Evolutionary conservation across 1,140 invertebrate genomes (phyloP).

Genomic region (Eufriesea mexicana): DNA sequence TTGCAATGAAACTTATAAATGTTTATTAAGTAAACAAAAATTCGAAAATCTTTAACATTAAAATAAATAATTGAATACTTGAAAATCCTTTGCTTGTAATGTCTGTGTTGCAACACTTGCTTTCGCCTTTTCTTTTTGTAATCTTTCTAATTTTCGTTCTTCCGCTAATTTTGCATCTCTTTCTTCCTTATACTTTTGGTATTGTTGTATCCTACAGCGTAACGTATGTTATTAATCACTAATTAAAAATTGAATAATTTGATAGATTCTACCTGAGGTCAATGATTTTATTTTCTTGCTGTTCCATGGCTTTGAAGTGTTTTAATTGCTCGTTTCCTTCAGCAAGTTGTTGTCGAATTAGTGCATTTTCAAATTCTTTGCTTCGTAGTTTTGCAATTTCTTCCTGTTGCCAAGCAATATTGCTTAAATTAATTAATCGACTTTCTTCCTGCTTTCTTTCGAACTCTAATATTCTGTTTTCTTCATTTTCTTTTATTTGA

Average conservation of each 20-base stretch:
- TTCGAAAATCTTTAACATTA: neutral
- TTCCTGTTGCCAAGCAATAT: constrained; percentile 82
- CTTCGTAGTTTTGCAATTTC: constrained; percentile 80
- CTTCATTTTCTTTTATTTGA: constrained; percentile 85
- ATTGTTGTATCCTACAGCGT: constrained; percentile 82
- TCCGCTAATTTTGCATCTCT: constrained; percentile 81
- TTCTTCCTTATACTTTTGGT: constrained; percentile 84
- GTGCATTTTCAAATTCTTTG: constrained; percentile 77
- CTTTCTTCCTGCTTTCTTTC: constrained; percentile 87
- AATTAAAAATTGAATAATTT: neutral
- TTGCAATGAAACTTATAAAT: neutral
- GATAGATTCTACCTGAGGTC: constrained; percentile 81
- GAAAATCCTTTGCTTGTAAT: constrained; percentile 76
- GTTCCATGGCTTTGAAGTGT: constrained; percentile 83
- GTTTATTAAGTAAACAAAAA: neutral
- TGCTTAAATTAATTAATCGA: constrained; percentile 83
- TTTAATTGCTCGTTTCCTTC: constrained; percentile 84
- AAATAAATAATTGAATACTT: constrained; percentile 62
- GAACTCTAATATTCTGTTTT: constrained; percentile 84
- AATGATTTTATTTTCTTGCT: constrained; percentile 84
- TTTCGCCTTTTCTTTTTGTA: constrained; percentile 81
- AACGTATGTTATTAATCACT: neutral
- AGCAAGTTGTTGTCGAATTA: constrained; percentile 82
- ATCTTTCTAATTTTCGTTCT: constrained; percentile 75
- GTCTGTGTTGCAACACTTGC: constrained; percentile 79